Percentiles rank a stretch among this genome's conserved stretches.
These are phyloP conservation scores for Notothenia rossii DNA, from an alignment of 2,113 vertebrate species.

Conservation along the genomic window DNA sequence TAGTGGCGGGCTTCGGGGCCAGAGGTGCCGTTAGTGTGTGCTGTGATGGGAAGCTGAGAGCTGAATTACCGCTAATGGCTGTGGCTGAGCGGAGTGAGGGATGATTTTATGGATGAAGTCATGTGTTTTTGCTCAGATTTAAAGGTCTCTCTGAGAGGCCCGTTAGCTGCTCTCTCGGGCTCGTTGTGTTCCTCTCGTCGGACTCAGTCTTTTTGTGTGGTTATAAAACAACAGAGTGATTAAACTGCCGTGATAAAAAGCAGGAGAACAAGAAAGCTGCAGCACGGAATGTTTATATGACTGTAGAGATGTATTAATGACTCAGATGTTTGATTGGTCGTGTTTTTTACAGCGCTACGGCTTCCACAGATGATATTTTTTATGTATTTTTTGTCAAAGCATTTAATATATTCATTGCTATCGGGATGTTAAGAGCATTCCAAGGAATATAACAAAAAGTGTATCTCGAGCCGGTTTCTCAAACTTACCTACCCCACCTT, in stretches of 20 bases:
- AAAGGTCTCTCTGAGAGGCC: conserved; percentile 62
- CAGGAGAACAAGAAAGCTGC: conserved; percentile 39
- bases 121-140: conserved; percentile 65
- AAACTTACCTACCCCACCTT: no score
- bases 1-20: conserved; percentile 48
- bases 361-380: no score
- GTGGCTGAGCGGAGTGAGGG: conserved; percentile 52
- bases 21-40: conserved; percentile 50
- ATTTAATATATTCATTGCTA: no score
- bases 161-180: conserved; percentile 36
- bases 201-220: conserved; percentile 54
- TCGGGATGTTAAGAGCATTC: no score
- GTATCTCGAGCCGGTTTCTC: no score
- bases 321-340: conserved; percentile 1
- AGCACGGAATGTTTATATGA: conserved; percentile 41
- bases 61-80: conserved; percentile 71
- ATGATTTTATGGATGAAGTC: conserved; percentile 72
- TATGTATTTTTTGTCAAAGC: no score
- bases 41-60: conserved; percentile 68
- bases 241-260: conserved; percentile 64
- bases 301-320: conserved; percentile 48
- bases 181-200: conserved; percentile 36
- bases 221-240: conserved; percentile 65
- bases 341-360: no score
- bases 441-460: no score